These are phyloP conservation scores for Bedellia somnulentella DNA, from an alignment of 2,888 invertebrate genomes.

Conservation along the genomic window DNA sequence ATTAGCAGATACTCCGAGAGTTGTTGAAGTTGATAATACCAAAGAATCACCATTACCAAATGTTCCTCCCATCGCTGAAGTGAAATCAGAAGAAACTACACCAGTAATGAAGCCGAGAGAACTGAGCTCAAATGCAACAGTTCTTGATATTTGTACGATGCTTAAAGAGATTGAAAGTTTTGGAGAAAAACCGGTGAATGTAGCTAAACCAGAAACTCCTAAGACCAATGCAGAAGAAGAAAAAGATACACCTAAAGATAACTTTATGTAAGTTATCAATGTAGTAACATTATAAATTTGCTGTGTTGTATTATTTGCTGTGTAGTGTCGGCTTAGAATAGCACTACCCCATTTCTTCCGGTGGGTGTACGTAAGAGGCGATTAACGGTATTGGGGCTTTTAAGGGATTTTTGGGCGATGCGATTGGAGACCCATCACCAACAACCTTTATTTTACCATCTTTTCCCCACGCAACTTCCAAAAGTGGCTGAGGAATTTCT, in stretches of 20 bases:
- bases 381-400: too few relatives aligned
- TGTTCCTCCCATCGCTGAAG: conserved; percentile 12
- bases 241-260: conserved; percentile 31
- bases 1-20: conserved; percentile 35
- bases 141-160: conserved; percentile 50
- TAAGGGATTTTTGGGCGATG: too few relatives aligned
- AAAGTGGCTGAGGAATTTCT: too few relatives aligned
- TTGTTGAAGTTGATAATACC: conserved; percentile 16
- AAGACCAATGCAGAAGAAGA: conserved; percentile 24
- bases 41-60: neutral
- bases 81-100: conserved; percentile 7
- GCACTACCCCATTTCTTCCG: too few relatives aligned
- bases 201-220: conserved; percentile 12
- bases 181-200: conserved; percentile 36
- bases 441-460: too few relatives aligned
- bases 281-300: too few relatives aligned
- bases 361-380: too few relatives aligned
- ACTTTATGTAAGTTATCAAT: conserved; percentile 41
- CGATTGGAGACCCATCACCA: too few relatives aligned
- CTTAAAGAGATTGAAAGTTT: conserved; percentile 52
- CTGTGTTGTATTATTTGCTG: too few relatives aligned
- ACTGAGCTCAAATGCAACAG: conserved; percentile 1
- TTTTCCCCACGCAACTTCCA: too few relatives aligned
- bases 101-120: conserved; percentile 16
- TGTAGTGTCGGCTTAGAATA: too few relatives aligned